Evolutionary conservation across 92 coral and sea anemone species (phyloP).

Genomic region (Pocillopora meandrina): DNA sequence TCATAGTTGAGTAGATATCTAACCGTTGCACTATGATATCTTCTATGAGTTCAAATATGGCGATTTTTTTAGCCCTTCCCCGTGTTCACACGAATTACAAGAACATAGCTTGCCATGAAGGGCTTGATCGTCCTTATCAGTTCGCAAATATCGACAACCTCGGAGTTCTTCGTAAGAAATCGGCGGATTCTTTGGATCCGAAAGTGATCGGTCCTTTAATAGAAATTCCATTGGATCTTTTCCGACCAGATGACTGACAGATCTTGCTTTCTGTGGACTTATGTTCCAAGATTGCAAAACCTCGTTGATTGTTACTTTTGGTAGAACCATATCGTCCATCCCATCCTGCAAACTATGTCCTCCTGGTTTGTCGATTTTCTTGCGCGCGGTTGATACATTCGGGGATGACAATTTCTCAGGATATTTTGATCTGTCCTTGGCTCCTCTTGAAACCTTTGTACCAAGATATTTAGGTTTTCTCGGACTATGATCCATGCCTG

Average conservation of each 20-base stretch:
- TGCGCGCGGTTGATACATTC: constrained; percentile 8
- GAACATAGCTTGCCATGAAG: constrained; percentile 60
- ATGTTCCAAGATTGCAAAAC: constrained; percentile 82
- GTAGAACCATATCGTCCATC: constrained; percentile 52
- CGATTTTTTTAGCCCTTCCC: constrained; percentile 59
- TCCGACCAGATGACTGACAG: constrained; percentile 49
- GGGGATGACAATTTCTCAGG: not conserved
- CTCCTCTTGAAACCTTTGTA: not conserved
- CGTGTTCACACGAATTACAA: constrained; percentile 85
- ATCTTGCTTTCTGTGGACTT: constrained; percentile 48
- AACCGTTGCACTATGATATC: too few relatives aligned
- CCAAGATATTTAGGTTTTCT: constrained; percentile 21
- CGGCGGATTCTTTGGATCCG: constrained; percentile 40
- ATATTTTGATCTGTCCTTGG: constrained; percentile 8
- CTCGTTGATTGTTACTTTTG: constrained; percentile 81
- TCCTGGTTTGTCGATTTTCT: not conserved
- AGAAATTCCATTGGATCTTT: constrained; percentile 75
- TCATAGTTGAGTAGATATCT: not conserved
- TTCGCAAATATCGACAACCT: constrained; percentile 73
- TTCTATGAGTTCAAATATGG: constrained; percentile 70
- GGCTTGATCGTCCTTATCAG: constrained; percentile 58
- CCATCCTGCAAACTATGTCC: not conserved
- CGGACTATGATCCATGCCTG: not conserved
- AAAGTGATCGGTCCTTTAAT: constrained; percentile 39
- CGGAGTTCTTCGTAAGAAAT: constrained; percentile 64